These are phyloP conservation scores for Drosophila neotestacea DNA, from an alignment of 2,888 invertebrate species.

Conservation along the genomic window DNA sequence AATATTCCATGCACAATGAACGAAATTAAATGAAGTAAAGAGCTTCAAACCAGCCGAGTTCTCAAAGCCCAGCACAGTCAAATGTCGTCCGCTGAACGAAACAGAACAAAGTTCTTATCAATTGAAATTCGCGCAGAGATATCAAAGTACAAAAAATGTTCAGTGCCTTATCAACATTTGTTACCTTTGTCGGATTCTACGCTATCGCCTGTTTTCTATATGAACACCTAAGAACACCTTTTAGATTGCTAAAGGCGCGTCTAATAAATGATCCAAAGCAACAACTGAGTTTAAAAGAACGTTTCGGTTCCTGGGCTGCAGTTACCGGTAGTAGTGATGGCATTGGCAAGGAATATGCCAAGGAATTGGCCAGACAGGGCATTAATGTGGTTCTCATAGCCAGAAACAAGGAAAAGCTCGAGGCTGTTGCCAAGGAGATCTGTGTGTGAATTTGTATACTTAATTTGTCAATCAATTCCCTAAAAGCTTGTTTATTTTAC, in stretches of 20 bases:
- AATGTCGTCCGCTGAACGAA: constrained; percentile 23
- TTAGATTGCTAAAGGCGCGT: constrained; percentile 85
- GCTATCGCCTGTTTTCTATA: constrained; percentile 86
- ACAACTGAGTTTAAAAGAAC: constrained; percentile 87
- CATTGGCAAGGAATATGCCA: constrained; percentile 94
- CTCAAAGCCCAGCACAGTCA: constrained; percentile 38
- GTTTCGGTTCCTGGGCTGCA: constrained; percentile 94
- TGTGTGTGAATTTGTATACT: constrained; percentile 85
- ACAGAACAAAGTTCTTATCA: constrained; percentile 16
- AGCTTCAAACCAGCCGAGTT: neutral
- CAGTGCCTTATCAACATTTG: constrained; percentile 48
- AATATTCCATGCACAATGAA: constrained; percentile 36
- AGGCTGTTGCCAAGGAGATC: constrained; percentile 89
- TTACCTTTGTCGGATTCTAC: constrained; percentile 87
- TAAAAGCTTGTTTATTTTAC: neutral
- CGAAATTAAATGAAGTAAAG: constrained; percentile 14
- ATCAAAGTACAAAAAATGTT: constrained; percentile 34
- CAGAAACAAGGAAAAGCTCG: constrained; percentile 89
- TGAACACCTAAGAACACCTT: constrained; percentile 87
- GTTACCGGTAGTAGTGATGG: constrained; percentile 96
- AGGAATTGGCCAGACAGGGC: constrained; percentile 90
- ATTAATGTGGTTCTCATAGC: constrained; percentile 93
- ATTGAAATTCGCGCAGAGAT: neutral
- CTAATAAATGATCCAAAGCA: constrained; percentile 87
- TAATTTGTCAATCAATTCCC: neutral